Percentiles rank a stretch among this genome's conserved stretches.
Evolutionary conservation across 2,888 invertebrate species (phyloP).

Genomic region (Norana najaformis): DNA sequence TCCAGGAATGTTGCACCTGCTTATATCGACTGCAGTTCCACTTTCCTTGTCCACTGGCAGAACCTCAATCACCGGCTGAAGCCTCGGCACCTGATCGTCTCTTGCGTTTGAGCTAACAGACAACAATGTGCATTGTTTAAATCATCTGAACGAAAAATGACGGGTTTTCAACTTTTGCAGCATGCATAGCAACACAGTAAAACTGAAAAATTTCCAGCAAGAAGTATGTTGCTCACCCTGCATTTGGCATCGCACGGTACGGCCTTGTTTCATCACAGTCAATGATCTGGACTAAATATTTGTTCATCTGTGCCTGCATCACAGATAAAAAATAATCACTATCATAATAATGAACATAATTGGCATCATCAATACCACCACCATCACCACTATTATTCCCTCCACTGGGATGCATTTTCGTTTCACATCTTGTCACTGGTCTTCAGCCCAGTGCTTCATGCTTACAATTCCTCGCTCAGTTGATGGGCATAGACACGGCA

Average conservation of each 20-base stretch:
- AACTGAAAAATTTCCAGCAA: neutral
- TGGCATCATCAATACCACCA: neutral
- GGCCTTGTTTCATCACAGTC: neutral
- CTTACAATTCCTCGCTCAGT: no score
- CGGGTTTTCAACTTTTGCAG: no score
- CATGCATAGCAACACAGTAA: neutral
- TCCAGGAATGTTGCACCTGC: conserved; percentile 17
- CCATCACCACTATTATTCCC: neutral
- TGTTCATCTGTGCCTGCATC: neutral
- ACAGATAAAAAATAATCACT: neutral
- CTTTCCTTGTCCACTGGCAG: neutral
- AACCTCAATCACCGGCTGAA: neutral
- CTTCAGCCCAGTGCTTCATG: no score
- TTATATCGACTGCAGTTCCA: neutral
- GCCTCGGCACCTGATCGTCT: neutral
- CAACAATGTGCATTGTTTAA: no score
- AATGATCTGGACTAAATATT: conserved; percentile 17
- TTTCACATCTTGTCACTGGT: no score
- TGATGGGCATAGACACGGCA: no score
- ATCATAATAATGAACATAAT: neutral
- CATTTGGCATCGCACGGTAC: neutral
- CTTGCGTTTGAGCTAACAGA: neutral
- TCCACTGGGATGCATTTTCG: no score
- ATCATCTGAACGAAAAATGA: no score
- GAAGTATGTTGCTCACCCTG: neutral